Conservation (phyloP, 2,888 invertebrate genomes). For the Netelia melanura region DNA sequence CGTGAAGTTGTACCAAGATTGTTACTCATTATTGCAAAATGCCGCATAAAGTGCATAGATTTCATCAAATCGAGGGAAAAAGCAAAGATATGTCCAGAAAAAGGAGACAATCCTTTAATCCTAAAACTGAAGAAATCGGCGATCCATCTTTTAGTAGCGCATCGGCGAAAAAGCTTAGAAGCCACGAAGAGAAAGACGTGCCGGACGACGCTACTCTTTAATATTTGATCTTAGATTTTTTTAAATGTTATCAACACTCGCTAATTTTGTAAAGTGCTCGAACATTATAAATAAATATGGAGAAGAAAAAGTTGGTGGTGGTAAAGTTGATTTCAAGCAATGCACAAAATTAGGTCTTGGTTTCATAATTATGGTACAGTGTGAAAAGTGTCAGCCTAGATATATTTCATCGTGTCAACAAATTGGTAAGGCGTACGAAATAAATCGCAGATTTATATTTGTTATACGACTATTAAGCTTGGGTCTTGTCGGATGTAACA, state of each 20-base stretch:
- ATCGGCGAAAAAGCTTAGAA: background rate
- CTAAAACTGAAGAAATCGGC: too few species aligned
- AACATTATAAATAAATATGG: background rate
- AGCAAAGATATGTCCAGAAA: too few species aligned
- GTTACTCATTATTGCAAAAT: too few species aligned
- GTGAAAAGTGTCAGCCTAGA: background rate
- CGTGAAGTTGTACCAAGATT: too few species aligned
- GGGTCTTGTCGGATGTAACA: slow-evolving; percentile 67
- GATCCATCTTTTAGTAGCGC: too few species aligned
- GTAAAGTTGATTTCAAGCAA: background rate
- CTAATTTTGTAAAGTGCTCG: slow-evolving; percentile 11
- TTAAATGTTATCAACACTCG: background rate
- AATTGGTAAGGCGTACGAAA: slow-evolving; percentile 11
- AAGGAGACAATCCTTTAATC: too few species aligned
- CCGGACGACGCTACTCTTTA: slow-evolving; percentile 32
- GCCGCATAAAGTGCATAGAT: too few species aligned
- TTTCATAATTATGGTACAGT: background rate
- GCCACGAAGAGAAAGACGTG: background rate
- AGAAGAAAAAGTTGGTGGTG: background rate
- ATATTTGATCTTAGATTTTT: slow-evolving; percentile 8
- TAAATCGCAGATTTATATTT: slow-evolving; percentile 69
- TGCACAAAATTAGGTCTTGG: background rate
- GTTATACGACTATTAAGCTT: slow-evolving; percentile 70
- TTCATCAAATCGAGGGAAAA: too few species aligned
- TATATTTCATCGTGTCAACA: slow-evolving; percentile 1